Percentiles rank a stretch among this genome's conserved stretches.
These are phyloP conservation scores for Ia io DNA, from an alignment of 2,113 vertebrate genomes.

Conservation along the genomic window DNA sequence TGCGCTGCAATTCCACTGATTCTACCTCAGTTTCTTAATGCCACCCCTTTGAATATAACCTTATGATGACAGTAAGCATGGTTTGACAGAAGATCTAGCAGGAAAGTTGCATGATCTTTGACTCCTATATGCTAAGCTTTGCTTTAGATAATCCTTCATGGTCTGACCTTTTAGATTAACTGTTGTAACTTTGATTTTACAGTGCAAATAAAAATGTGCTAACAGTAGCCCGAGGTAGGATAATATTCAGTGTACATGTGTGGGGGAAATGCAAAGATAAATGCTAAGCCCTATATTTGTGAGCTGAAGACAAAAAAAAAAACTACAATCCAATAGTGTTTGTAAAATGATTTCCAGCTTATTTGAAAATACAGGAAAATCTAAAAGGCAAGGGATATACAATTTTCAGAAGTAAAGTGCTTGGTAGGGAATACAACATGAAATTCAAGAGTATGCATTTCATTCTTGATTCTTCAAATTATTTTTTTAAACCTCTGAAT, in stretches of 20 bases:
- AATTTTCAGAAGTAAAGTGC: not conserved
- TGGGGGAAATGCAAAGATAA: not conserved
- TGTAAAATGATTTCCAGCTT: not conserved
- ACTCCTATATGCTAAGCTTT: conserved; percentile 49
- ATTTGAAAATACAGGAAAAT: conserved; percentile 38
- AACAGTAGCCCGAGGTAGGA: conserved; percentile 5
- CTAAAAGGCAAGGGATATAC: not conserved
- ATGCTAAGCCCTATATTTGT: not conserved
- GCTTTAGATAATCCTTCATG: conserved; percentile 53
- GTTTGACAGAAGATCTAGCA: conserved; percentile 24
- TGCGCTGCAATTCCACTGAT: not conserved
- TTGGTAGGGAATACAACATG: not conserved
- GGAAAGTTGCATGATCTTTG: conserved; percentile 46
- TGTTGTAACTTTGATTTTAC: conserved; percentile 45
- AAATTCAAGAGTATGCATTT: not conserved
- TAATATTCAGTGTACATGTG: not conserved
- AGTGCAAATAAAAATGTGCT: conserved; percentile 51
- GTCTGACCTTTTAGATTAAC: conserved; percentile 62
- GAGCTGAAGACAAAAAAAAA: conserved; percentile 17
- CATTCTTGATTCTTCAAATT: not conserved
- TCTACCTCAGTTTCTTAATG: not conserved
- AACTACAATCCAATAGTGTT: not conserved
- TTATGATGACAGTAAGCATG: conserved; percentile 17
- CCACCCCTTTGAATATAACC: not conserved
- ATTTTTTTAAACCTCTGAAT: not conserved